phyloP scores from a whole-genome alignment of 2,888 invertebrate genomes.

The Orthosia incerta region DNA sequence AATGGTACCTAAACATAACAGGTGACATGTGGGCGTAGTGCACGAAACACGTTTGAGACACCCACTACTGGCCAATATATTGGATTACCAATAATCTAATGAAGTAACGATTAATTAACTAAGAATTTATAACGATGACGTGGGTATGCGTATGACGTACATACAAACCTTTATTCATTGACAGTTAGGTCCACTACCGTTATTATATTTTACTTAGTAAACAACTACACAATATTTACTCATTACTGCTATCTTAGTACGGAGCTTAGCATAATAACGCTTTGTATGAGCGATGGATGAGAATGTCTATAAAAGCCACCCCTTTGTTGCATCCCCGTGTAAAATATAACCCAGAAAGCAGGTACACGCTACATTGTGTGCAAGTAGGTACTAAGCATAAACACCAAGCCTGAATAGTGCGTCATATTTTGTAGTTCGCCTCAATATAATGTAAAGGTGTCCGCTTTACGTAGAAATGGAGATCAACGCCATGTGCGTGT shows the following conservation, averaged over 20 bases:
- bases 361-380: conserved; percentile 55
- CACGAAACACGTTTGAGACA: neutral
- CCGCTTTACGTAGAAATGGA: conserved; percentile 28
- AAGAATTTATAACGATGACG: conserved; percentile 10
- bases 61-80: conserved; percentile 9
- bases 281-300: conserved; percentile 44
- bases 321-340: conserved; percentile 50
- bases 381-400: conserved; percentile 45
- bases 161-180: neutral
- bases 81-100: conserved; percentile 14
- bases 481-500: conserved; percentile 22
- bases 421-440: conserved; percentile 50
- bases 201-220: neutral
- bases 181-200: neutral
- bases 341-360: conserved; percentile 48
- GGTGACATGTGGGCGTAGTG: neutral
- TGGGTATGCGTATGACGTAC: neutral
- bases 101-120: conserved; percentile 12
- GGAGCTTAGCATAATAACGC: conserved; percentile 7
- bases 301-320: conserved; percentile 27
- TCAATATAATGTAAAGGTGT: conserved; percentile 30
- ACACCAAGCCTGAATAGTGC: conserved; percentile 48
- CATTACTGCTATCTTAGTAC: conserved; percentile 4
- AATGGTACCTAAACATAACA: neutral
- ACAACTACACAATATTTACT: conserved; percentile 16